Conservation (phyloP, 1,140 invertebrate species). For the Rhizoglyphus robini region DNA sequence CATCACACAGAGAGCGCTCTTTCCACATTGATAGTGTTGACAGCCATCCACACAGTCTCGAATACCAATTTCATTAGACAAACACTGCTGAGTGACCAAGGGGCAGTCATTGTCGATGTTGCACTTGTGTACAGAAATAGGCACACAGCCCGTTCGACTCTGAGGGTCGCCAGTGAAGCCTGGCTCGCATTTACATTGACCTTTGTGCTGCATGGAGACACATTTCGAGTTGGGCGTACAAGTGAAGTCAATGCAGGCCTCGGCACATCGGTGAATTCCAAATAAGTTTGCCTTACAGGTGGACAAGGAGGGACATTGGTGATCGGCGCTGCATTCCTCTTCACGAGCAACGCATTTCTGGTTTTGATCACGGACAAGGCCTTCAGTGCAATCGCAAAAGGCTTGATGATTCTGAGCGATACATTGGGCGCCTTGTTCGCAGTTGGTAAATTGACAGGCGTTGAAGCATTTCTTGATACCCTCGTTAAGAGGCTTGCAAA, state of each 20-base stretch:
- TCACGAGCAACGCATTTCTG: conserved; percentile 24
- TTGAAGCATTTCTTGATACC: conserved; percentile 25
- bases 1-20: conserved; percentile 57
- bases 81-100: conserved; percentile 21
- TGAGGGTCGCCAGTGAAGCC: conserved; percentile 73
- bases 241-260: conserved; percentile 26
- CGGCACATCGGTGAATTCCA: conserved; percentile 19
- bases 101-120: conserved; percentile 23
- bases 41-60: conserved; percentile 48
- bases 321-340: conserved; percentile 23
- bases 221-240: conserved; percentile 77
- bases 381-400: conserved; percentile 50
- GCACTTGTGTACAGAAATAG: conserved; percentile 26
- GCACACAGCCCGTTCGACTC: conserved; percentile 64
- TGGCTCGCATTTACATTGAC: conserved; percentile 67
- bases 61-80: conserved; percentile 21
- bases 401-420: conserved; percentile 49
- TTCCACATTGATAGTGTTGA: conserved; percentile 57
- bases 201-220: conserved; percentile 64
- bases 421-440: conserved; percentile 23
- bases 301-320: conserved; percentile 24
- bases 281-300: conserved; percentile 17
- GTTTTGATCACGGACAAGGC: conserved; percentile 23
- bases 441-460: conserved; percentile 25
- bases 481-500: conserved; percentile 26